Conservation (phyloP, 2,113 vertebrate genomes). For the Eulemur rufifrons region DNA sequence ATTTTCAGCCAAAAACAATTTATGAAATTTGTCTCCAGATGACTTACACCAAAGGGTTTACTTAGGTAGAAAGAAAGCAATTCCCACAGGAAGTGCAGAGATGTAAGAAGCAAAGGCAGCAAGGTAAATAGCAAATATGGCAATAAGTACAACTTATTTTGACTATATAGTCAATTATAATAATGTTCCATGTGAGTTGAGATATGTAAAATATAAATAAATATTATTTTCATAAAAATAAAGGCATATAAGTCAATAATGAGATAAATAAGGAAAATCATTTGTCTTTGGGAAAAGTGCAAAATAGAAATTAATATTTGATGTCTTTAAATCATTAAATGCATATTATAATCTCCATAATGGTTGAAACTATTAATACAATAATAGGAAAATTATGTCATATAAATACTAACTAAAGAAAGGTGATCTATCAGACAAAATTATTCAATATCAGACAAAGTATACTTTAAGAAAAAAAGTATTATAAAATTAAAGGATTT, state of each 20-base stretch:
- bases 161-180: not conserved
- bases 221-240: not conserved
- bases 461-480: not conserved
- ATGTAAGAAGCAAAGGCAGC: not conserved
- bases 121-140: not conserved
- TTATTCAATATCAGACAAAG: not conserved
- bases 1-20: not conserved
- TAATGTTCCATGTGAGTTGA: not conserved
- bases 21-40: not conserved
- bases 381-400: not conserved
- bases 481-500: not conserved
- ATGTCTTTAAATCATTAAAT: not conserved
- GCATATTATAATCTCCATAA: not conserved
- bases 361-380: not conserved
- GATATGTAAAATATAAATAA: not conserved
- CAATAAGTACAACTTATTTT: not conserved
- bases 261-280: not conserved
- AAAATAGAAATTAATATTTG: not conserved
- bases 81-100: not conserved
- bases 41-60: not conserved
- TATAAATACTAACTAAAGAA: not conserved
- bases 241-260: not conserved
- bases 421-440: not conserved
- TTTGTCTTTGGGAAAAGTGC: not conserved
- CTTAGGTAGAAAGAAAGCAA: not conserved